Base-by-base conservation (phyloP, 2,888 invertebrate species). In the Campopleginae sp. region DNA sequence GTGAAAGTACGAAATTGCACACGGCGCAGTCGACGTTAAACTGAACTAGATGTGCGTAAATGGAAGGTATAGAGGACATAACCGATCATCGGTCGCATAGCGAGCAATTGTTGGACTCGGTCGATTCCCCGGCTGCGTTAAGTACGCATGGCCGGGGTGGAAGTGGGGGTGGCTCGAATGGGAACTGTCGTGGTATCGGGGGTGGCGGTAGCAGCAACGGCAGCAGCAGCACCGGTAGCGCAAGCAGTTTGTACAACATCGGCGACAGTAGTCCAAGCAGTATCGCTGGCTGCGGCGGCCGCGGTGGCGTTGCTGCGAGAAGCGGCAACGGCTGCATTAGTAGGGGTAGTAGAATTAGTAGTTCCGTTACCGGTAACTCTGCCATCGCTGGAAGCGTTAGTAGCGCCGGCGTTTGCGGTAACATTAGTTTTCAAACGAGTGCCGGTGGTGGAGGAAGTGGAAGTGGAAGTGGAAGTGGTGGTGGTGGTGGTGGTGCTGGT, bases 271-370 rank as follows among this genome's bases (percentile, higher is more conserved):
- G 80, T 80, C 80, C 58, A 33, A 75, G 91, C 94, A 91, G 95
- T 95, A 91, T 70, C 88, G 87, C 86, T 87, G 83, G 84, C 80
- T 89, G 86, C 46, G 82, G 85, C 82, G 86, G 87, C 68, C 75
- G 86, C 82, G 85, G 85, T 72, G 84, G 91, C 86, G 88, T 90
- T 93, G 94, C 92, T 93, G 94, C 94, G 71, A 84, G 88, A 81
- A 85, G 83, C 94, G 91, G 94, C 95, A 95, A 95, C 95, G 94
- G 94, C 95, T 94, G 95, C 95, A 94, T 91, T 94, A 91, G 95
- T 95, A 91, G 68, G 88, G 86, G 58, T 88, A 88, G 84, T 88
- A 89, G 51, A 90, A 90, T 84, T 90, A 90, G 81, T 87, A 89
- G 82, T 86, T 88, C 80, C 89, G 87, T 87, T 88, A 89, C 75